phyloP scores from a whole-genome alignment of 2,888 invertebrate genomes.

The Neoaliturus tenellus region DNA sequence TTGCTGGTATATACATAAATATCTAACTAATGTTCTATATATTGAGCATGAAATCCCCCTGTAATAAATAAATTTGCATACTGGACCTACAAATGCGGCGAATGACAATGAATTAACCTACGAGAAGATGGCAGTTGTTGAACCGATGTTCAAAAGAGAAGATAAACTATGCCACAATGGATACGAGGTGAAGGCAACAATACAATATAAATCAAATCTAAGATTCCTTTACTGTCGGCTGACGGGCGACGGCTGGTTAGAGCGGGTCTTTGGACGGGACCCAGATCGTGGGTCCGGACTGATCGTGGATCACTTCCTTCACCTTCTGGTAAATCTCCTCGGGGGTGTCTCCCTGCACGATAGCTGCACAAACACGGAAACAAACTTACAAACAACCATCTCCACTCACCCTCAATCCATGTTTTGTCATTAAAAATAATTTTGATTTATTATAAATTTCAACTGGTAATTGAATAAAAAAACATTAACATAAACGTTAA shows the following conservation, averaged over 20 bases:
- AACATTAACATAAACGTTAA: too few species aligned
- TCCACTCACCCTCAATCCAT: too few species aligned
- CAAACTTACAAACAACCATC: too few species aligned
- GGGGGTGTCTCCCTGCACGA: constrained; percentile 97
- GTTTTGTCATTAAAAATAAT: too few species aligned
- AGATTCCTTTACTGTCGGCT: constrained; percentile 1
- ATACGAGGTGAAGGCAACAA: constrained; percentile 46
- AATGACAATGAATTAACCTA: not conserved
- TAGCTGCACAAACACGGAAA: constrained; percentile 79
- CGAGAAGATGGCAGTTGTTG: constrained; percentile 22
- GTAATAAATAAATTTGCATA: not conserved
- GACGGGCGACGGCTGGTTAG: constrained; percentile 76
- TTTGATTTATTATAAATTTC: too few species aligned
- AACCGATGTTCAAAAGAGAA: not conserved
- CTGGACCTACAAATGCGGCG: not conserved
- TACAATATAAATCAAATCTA: constrained; percentile 54
- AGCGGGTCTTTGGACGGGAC: constrained; percentile 97
- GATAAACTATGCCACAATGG: constrained; percentile 58
- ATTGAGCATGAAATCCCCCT: not conserved
- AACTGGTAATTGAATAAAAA: too few species aligned
- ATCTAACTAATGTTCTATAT: not conserved
- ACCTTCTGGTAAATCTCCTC: constrained; percentile 98
- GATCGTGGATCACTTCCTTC: constrained; percentile 95
- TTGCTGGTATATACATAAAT: not conserved
- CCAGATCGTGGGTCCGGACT: constrained; percentile 98